A percentile compares a stretch with the other conserved stretches of the same genome.
Conservation (phyloP, 2,113 vertebrate species). For the Muntiacus muntjak region DNA sequence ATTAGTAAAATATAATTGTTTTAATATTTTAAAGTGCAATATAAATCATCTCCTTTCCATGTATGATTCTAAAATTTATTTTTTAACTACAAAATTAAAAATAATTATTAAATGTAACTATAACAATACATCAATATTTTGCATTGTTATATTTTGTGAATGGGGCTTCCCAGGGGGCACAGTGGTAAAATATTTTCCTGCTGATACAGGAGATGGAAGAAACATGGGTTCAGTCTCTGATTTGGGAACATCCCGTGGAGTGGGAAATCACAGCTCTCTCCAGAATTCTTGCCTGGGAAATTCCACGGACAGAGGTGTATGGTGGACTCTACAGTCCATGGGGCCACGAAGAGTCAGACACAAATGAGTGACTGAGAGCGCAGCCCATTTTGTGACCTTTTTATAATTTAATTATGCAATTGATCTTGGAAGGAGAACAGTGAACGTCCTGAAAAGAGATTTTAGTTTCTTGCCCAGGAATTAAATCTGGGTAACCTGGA, state of each 20-base stretch:
- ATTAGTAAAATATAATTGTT: background rate
- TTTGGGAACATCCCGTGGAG: background rate
- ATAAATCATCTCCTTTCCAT: background rate
- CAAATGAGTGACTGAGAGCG: background rate
- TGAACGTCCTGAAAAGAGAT: background rate
- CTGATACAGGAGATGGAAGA: background rate
- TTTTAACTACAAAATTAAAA: background rate
- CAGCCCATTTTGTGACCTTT: background rate
- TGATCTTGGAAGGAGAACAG: background rate
- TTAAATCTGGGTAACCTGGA: background rate
- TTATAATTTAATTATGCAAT: background rate
- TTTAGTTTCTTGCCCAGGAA: background rate
- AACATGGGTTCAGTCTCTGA: background rate
- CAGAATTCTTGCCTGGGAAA: background rate
- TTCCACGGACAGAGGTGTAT: background rate
- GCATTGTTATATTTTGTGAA: background rate
- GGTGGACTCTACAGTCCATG: background rate
- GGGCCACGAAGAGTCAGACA: background rate
- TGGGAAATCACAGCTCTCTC: background rate
- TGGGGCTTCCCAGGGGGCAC: background rate
- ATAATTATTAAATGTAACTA: background rate
- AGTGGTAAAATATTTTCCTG: background rate
- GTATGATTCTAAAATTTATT: background rate
- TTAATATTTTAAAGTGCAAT: background rate
- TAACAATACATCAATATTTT: background rate